Evolutionary conservation across 1,140 invertebrate genomes (phyloP), one percentile per base, ranked within the genome.

Genomic region (Procambarus virginalis): DNA sequence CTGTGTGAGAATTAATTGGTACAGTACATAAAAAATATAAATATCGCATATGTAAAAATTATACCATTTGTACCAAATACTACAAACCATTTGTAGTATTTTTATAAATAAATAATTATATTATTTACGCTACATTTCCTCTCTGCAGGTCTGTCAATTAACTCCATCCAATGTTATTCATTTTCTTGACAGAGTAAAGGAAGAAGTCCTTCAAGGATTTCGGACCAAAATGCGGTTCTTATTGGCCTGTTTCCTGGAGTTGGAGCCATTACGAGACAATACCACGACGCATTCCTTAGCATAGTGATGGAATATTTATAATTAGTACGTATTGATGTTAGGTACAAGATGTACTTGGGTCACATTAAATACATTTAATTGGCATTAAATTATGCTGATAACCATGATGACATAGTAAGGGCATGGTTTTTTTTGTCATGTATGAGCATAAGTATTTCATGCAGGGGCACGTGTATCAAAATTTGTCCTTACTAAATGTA

Each of bases 151-250:
- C 76, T 49, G 17, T 55, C 51, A 1, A 55, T 12, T 55, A 55
- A 55, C 49, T 86, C 75, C 5, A 55, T 64, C 14, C 0, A 51
- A 64, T n/a, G 5, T 58, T 45, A 58, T 90, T 49, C 45, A 68
- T 55, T 78, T 49, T 49, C 22, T 70, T 22, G 14, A 20, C 82
- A 91, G 90, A 73, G 48, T 68, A 46, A 86, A 91, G 48, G 79
- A 81, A 46, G 84, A 91, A n/a, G 80, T 91, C 1, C 80, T 91
- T 64, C 34, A 79, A 17, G 75, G 49, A 34, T 91, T 91, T 48
- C 49, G 80, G 34, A 87, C 48, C 51, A 91, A 91, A 60, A 91
- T 91, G 90, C 64, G 79, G 34, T 91, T 86, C 79, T 60, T 91
- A 12, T 55, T 91, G 14, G 90, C 84, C 34, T 91, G 90, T 58